A percentile compares a stretch with the other conserved stretches of the same genome.
Evolutionary conservation across 2,797 vertebrate species (phyloP).

Genomic region (Eleutherodactylus coqui): DNA sequence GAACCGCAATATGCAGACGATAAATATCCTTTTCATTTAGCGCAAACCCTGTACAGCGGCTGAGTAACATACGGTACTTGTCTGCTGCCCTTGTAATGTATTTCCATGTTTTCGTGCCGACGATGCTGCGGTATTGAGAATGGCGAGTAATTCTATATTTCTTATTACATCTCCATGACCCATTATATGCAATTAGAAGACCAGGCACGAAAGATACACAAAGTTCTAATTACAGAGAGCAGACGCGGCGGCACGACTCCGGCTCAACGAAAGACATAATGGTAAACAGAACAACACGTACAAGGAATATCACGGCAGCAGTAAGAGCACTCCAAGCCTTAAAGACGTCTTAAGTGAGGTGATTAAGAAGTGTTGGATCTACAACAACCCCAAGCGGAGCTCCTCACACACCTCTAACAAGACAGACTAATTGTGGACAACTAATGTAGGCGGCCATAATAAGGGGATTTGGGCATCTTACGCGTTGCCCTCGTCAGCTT

Average conservation of each 20-base stretch:
- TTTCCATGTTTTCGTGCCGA: conserved; percentile 65
- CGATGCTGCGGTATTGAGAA: conserved; percentile 68
- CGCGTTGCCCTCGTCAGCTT: too few species aligned
- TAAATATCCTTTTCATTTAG: background rate
- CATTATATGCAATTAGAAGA: background rate
- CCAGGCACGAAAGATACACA: background rate
- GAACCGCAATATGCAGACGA: background rate
- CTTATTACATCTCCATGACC: background rate
- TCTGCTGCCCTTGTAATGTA: background rate
- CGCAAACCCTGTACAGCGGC: background rate
- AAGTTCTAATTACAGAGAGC: conserved; percentile 30
- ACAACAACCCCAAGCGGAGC: background rate
- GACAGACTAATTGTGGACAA: background rate
- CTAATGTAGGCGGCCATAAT: background rate
- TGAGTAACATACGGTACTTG: background rate
- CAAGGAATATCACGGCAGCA: background rate
- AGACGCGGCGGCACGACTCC: background rate
- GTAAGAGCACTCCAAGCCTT: background rate
- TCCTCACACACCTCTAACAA: background rate
- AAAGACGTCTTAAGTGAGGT: background rate
- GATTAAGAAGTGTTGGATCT: background rate
- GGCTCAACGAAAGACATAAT: background rate
- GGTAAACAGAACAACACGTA: background rate
- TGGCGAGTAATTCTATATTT: conserved; percentile 27
- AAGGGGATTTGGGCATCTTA: too few species aligned